Evolutionary conservation across 2,888 invertebrate genomes (phyloP).

Genomic region (Lasioglossum marginatum): DNA sequence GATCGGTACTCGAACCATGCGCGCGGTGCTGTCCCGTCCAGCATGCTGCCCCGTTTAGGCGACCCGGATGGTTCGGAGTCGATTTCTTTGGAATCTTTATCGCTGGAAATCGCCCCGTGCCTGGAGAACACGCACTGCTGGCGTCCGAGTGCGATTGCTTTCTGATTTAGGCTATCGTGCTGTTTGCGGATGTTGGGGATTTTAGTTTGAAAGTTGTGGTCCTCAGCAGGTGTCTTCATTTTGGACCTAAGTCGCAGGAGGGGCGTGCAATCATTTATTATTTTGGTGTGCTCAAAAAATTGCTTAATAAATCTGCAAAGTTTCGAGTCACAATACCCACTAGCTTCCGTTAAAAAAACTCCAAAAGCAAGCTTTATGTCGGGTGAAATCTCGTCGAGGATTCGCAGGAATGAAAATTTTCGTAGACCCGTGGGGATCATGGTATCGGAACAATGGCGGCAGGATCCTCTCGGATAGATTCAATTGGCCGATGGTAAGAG

Average conservation of each 20-base stretch:
- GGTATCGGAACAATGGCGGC: slow-evolving; percentile 9
- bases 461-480: slow-evolving; percentile 35
- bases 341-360: no score
- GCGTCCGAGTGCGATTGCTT: not conserved
- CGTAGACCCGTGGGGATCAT: no score
- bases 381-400: no score
- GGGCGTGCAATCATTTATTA: not conserved
- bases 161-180: not conserved
- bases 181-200: not conserved
- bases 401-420: no score
- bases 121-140: not conserved
- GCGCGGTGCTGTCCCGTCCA: not conserved
- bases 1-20: not conserved
- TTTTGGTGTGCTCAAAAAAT: not conserved
- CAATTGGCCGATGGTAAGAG: slow-evolving; percentile 31
- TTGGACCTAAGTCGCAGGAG: no score
- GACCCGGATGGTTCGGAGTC: not conserved
- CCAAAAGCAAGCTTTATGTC: no score
- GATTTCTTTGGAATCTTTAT: not conserved
- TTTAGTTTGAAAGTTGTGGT: not conserved
- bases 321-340: no score
- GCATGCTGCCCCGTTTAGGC: not conserved
- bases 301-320: no score
- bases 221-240: no score
- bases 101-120: not conserved